Percentiles rank a stretch among this genome's conserved stretches.
Conservation (phyloP, 2,113 vertebrate genomes). For the Diglossa brunneiventris region DNA sequence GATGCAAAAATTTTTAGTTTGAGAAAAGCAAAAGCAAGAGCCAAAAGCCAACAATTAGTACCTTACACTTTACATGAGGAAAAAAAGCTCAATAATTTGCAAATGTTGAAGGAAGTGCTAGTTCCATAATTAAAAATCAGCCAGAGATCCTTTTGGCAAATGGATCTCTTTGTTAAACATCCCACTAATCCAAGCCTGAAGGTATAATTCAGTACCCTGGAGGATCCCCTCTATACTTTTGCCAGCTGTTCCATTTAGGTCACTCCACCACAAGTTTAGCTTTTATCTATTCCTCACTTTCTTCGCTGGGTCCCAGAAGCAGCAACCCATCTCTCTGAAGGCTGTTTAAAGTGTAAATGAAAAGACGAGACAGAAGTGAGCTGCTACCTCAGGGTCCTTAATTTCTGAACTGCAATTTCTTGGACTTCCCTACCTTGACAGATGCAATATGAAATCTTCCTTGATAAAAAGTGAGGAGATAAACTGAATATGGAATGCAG, state of each 20-base stretch:
- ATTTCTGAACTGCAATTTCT: slow-evolving; percentile 71
- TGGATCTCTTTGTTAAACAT: slow-evolving; percentile 71
- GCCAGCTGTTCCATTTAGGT: slow-evolving; percentile 56
- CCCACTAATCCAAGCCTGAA: slow-evolving; percentile 62
- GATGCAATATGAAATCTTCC: slow-evolving; percentile 59
- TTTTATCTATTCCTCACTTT: slow-evolving; percentile 68
- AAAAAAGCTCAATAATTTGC: slow-evolving; percentile 34
- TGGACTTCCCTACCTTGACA: slow-evolving; percentile 68
- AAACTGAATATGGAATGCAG: slow-evolving; percentile 60
- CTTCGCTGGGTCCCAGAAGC: slow-evolving; percentile 32
- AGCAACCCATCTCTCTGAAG: slow-evolving; percentile 55
- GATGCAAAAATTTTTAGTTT: background rate
- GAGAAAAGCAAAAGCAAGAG: background rate
- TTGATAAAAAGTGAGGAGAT: slow-evolving; percentile 63
- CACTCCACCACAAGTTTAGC: slow-evolving; percentile 47
- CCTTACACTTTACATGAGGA: slow-evolving; percentile 2
- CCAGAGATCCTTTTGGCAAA: slow-evolving; percentile 65
- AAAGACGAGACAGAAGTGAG: slow-evolving; percentile 66
- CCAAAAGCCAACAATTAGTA: slow-evolving; percentile 10
- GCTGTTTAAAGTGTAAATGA: slow-evolving; percentile 73
- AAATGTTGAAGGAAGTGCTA: slow-evolving; percentile 17
- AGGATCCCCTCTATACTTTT: slow-evolving; percentile 46
- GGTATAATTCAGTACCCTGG: slow-evolving; percentile 57
- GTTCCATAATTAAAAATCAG: slow-evolving; percentile 66
- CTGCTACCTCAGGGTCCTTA: slow-evolving; percentile 63